Conservation (phyloP, 2,797 vertebrate genomes). For the Sorex maritimensis region DNA sequence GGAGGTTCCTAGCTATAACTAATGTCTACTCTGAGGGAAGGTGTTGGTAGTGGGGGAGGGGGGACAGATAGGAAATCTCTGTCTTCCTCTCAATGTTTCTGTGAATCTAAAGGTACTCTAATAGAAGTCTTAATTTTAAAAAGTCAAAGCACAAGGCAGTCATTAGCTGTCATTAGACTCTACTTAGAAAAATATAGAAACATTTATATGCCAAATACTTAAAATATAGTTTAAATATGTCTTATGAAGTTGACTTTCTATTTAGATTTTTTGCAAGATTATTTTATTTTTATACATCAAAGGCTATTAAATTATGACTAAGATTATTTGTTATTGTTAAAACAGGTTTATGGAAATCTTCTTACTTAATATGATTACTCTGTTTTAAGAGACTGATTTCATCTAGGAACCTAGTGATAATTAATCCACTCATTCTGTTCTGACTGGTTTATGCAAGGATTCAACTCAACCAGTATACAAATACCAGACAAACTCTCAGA, state of each 20-base stretch:
- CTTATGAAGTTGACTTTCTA: constrained; percentile 24
- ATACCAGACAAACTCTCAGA: neutral
- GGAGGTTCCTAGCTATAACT: neutral
- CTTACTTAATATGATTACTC: neutral
- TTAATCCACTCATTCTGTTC: neutral
- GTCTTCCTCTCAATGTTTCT: neutral
- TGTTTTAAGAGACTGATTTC: neutral
- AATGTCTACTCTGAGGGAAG: neutral
- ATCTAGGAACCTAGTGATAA: constrained; percentile 20
- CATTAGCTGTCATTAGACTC: neutral
- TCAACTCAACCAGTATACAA: neutral
- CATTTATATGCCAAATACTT: neutral
- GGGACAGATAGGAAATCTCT: neutral
- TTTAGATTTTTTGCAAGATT: constrained; percentile 49
- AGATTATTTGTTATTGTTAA: constrained; percentile 40
- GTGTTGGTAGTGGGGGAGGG: neutral
- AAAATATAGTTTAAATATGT: neutral
- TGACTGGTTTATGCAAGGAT: neutral
- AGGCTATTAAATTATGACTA: neutral
- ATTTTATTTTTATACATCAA: constrained; percentile 50
- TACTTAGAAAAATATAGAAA: constrained; percentile 43
- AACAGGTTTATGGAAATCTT: neutral
- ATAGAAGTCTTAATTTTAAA: neutral
- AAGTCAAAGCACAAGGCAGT: neutral
- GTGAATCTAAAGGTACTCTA: neutral